A percentile compares a stretch with the other conserved stretches of the same genome.
Conservation (phyloP, 2,888 invertebrate species). For the Leptinotarsa juncta region DNA sequence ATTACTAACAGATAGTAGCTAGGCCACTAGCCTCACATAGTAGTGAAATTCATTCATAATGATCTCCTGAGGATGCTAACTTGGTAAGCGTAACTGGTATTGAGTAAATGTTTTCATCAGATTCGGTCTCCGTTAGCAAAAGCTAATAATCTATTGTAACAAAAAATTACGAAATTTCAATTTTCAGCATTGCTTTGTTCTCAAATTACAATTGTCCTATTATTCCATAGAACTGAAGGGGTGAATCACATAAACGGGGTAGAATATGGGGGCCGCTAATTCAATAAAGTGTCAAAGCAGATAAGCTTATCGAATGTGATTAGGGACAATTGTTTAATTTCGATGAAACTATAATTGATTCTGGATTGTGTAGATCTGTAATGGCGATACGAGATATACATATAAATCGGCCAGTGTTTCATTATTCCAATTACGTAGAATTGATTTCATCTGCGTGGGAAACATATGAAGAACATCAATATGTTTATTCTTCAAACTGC, state of each 20-base stretch:
- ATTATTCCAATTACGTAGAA: background rate
- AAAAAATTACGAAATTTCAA: background rate
- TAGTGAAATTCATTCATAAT: no score
- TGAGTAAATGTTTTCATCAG: no score
- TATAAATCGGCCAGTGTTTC: background rate
- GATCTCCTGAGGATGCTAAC: no score
- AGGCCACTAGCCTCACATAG: no score
- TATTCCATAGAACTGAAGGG: background rate
- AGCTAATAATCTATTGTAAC: background rate
- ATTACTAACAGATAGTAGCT: no score
- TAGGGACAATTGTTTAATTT: constrained; percentile 43
- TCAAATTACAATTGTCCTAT: background rate
- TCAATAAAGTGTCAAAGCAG: constrained; percentile 49
- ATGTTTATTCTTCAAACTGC: no score
- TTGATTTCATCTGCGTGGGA: background rate
- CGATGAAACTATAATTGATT: constrained; percentile 36
- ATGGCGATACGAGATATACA: background rate
- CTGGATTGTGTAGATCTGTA: constrained; percentile 26
- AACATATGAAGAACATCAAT: background rate
- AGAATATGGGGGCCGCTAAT: constrained; percentile 51
- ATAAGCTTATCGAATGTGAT: constrained; percentile 46
- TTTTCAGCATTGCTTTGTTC: background rate
- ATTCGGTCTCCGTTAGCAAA: background rate
- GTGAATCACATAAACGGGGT: constrained; percentile 27
- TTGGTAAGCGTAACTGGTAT: no score